A percentile compares a stretch with the other conserved stretches of the same genome.
phyloP scores from a whole-genome alignment of 2,888 invertebrate genomes.

The Elegia similella region DNA sequence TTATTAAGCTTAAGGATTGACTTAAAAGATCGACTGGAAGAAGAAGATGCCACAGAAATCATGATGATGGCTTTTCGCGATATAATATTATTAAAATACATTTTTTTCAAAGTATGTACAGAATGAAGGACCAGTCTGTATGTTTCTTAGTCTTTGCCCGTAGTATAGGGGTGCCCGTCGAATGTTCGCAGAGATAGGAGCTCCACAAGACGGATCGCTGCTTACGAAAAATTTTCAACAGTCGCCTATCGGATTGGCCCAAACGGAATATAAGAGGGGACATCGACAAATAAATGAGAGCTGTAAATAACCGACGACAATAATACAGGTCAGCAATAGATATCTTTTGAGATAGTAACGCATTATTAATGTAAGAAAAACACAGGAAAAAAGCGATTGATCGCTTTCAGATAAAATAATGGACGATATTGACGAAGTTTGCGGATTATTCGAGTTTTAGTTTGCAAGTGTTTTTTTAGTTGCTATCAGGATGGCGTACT shows the following conservation, averaged over 20 bases:
- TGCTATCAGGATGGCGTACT: slow-evolving; percentile 7
- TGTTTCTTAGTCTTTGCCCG: slow-evolving; percentile 42
- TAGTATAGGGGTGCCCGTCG: slow-evolving; percentile 72
- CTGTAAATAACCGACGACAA: slow-evolving; percentile 80
- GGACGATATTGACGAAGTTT: slow-evolving; percentile 54
- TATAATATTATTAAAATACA: too few species aligned
- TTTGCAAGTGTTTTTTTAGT: slow-evolving; percentile 17
- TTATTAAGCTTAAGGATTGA: too few species aligned
- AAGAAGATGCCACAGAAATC: too few species aligned
- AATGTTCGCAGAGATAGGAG: slow-evolving; percentile 81
- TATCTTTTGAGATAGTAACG: slow-evolving; percentile 71
- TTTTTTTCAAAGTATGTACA: neutral
- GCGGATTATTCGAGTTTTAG: slow-evolving; percentile 23
- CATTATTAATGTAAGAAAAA: slow-evolving; percentile 78
- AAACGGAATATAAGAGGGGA: slow-evolving; percentile 82
- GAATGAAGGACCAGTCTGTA: neutral
- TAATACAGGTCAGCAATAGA: slow-evolving; percentile 82
- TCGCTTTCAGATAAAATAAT: slow-evolving; percentile 60
- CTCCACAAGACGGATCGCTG: slow-evolving; percentile 80
- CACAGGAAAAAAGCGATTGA: slow-evolving; percentile 73
- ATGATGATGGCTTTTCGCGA: too few species aligned
- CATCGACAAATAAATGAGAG: slow-evolving; percentile 77
- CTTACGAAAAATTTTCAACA: slow-evolving; percentile 82
- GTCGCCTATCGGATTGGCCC: slow-evolving; percentile 78
- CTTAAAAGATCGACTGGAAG: too few species aligned